Percentiles rank a stretch among this genome's conserved stretches.
These are phyloP conservation scores for Nothocercus nigrocapillus DNA, from an alignment of 2,113 vertebrate species.

Conservation along the genomic window DNA sequence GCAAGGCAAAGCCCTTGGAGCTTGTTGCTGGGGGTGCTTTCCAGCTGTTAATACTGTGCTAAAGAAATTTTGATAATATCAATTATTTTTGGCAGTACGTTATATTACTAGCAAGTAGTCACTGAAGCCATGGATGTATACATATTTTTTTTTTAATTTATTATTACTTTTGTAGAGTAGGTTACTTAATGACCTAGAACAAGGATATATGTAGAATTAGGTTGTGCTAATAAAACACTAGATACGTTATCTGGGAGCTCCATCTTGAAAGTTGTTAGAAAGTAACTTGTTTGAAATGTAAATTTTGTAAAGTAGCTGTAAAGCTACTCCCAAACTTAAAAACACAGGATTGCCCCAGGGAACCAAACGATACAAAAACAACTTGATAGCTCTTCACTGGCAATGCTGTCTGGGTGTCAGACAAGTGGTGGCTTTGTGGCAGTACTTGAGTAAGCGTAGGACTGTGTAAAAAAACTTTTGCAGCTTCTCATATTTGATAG, in stretches of 20 bases:
- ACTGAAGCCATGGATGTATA: not conserved
- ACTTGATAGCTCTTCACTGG: not conserved
- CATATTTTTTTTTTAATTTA: not conserved
- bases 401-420: not conserved
- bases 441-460: not conserved
- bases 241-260: not conserved
- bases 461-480: not conserved
- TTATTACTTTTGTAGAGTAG: not conserved
- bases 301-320: not conserved
- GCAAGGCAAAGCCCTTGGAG: not conserved
- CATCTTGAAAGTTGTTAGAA: not conserved
- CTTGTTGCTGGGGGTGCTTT: not conserved
- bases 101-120: not conserved
- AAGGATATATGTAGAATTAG: not conserved
- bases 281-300: not conserved
- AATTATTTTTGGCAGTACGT: not conserved
- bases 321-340: not conserved
- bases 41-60: not conserved
- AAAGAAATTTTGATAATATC: not conserved
- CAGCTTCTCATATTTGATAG: not conserved
- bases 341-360: rapidly evolving
- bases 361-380: not conserved
- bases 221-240: not conserved
- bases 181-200: not conserved
- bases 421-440: not conserved